phyloP scores from a whole-genome alignment of 2,113 vertebrate species.

The Acinonyx jubatus region DNA sequence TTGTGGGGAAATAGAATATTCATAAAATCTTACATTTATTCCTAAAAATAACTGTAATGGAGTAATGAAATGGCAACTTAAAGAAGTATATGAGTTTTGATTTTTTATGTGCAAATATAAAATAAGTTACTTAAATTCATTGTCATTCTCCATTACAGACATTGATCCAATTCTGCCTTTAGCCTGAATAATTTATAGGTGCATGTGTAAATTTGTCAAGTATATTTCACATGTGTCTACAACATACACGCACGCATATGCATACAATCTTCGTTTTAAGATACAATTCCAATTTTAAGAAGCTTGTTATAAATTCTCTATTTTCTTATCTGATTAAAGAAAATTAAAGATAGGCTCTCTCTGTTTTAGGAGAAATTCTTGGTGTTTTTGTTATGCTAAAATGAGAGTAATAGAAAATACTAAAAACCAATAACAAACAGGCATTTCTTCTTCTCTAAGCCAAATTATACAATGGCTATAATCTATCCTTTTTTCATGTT shows the following conservation, averaged over 20 bases:
- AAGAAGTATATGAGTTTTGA: background rate
- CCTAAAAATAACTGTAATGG: conserved; percentile 37
- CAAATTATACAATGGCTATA: background rate
- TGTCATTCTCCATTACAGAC: background rate
- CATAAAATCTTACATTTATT: conserved; percentile 59
- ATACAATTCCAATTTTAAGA: background rate
- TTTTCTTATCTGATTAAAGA: background rate
- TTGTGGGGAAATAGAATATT: conserved; percentile 38
- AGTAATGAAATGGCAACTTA: conserved; percentile 15
- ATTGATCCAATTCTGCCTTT: background rate
- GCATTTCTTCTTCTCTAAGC: background rate
- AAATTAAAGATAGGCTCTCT: background rate
- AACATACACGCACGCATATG: background rate
- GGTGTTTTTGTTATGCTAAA: background rate
- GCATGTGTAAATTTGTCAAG: background rate
- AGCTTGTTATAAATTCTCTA: background rate
- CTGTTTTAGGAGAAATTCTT: background rate
- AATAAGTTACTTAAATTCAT: background rate
- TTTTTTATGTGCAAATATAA: background rate
- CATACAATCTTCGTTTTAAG: conserved; percentile 16
- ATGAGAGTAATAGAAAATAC: background rate
- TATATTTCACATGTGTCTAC: background rate
- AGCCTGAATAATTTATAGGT: background rate
- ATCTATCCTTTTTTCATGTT: background rate
- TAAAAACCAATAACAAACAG: background rate